These are phyloP conservation scores for Henicopernis longicauda DNA, from an alignment of 2,113 vertebrate genomes.

Conservation along the genomic window DNA sequence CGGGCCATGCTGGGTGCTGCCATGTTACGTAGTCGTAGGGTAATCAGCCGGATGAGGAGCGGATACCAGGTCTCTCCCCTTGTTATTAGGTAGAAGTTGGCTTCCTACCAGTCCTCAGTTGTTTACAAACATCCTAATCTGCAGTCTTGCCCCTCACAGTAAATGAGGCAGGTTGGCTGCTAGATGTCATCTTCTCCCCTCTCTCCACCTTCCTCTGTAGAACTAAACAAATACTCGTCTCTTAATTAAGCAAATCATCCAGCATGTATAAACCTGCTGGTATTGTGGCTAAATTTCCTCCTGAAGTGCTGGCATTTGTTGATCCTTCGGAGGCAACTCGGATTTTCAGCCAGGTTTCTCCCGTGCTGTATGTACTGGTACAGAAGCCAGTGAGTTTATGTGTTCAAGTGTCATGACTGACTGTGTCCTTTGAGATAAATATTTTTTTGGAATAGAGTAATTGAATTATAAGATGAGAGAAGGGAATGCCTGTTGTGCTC, in stretches of 20 bases:
- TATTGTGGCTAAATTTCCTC: not conserved
- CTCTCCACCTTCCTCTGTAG: not conserved
- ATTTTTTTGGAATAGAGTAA: not conserved
- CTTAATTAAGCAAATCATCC: not conserved
- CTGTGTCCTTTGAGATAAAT: not conserved
- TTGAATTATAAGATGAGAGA: not conserved
- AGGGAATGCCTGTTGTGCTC: not conserved
- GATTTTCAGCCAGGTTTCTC: not conserved
- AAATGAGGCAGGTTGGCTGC: not conserved
- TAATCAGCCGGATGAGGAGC: not conserved
- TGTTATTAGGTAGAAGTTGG: not conserved
- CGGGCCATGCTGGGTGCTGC: not conserved
- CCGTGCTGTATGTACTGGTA: not conserved
- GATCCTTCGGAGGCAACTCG: not conserved
- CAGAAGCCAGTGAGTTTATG: not conserved
- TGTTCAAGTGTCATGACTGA: not conserved
- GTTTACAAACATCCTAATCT: not conserved
- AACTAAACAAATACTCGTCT: not conserved
- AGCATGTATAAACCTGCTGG: not conserved
- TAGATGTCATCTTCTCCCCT: not conserved
- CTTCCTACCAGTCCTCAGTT: not conserved
- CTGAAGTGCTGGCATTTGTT: not conserved
- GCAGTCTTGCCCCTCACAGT: not conserved
- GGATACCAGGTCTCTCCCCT: not conserved
- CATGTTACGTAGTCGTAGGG: fast-evolving